Conservation (phyloP, 92 coral and sea anemone species). For the Phenganax subtilis region DNA sequence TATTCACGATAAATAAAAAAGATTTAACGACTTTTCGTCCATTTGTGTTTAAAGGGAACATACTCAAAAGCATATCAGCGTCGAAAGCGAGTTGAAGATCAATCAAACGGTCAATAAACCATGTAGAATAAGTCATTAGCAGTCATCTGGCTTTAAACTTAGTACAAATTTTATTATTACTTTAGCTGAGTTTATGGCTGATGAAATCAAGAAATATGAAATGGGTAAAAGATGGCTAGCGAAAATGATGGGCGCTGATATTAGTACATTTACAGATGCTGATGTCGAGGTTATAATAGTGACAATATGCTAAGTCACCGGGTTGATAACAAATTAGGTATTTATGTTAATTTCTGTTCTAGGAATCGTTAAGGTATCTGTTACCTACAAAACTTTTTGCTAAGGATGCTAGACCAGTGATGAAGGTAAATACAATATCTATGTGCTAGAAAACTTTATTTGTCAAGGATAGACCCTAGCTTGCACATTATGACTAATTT, state of each 20-base stretch:
- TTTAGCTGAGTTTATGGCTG: conserved; percentile 79
- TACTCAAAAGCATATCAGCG: conserved; percentile 14
- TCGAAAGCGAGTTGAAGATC: conserved; percentile 24
- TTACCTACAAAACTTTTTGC: conserved; percentile 93
- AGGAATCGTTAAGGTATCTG: conserved; percentile 86
- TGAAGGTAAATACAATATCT: conserved; percentile 53
- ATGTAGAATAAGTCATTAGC: not conserved
- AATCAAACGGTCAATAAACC: conserved; percentile 21
- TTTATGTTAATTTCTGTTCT: not conserved
- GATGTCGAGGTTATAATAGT: conserved; percentile 58
- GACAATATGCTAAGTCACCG: not conserved
- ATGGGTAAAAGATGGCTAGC: conserved; percentile 80
- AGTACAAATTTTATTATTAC: not conserved
- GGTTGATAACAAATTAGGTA: not conserved
- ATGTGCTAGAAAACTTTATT: conserved; percentile 6
- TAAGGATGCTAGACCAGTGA: conserved; percentile 84
- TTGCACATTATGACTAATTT: not conserved
- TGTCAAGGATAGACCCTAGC: not conserved
- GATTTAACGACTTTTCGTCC: not conserved
- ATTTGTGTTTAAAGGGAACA: conserved; percentile 11
- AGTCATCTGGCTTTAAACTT: not conserved
- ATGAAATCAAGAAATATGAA: conserved; percentile 57
- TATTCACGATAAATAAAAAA: not conserved
- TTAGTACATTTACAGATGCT: conserved; percentile 64
- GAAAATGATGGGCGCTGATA: conserved; percentile 88